A percentile compares a stretch with the other conserved stretches of the same genome.
Conservation (phyloP, 2,888 invertebrate genomes). For the Sipha maydis region DNA sequence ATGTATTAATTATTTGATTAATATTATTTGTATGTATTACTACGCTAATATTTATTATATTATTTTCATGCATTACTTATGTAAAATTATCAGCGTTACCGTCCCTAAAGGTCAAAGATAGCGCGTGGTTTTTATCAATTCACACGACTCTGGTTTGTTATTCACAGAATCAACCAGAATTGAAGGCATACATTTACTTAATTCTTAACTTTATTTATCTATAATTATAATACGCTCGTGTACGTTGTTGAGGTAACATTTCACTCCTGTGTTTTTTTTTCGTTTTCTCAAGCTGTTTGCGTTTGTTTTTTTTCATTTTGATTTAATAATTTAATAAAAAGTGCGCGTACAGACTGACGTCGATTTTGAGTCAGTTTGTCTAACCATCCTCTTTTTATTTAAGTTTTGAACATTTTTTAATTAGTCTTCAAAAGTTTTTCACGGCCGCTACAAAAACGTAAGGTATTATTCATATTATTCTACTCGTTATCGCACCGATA, state of each 20-base stretch:
- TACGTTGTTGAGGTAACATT: too few relatives aligned
- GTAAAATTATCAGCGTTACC: constrained; percentile 1
- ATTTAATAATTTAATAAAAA: background rate
- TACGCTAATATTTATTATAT: too few relatives aligned
- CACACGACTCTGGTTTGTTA: background rate
- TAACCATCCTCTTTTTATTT: background rate
- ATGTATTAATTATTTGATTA: too few relatives aligned
- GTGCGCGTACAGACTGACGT: background rate
- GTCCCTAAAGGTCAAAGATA: constrained; percentile 15
- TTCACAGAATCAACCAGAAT: constrained; percentile 26
- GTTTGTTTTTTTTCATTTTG: background rate
- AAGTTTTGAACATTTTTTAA: background rate
- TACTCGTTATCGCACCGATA: background rate
- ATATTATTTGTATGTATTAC: too few relatives aligned
- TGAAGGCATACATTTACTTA: constrained; percentile 6
- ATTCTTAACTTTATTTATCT: background rate
- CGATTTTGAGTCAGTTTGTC: background rate
- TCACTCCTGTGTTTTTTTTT: background rate
- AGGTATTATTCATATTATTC: background rate
- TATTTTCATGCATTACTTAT: too few relatives aligned
- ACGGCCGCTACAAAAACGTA: background rate
- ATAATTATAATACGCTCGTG: constrained; percentile 12
- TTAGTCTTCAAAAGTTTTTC: background rate
- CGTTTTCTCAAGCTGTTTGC: background rate
- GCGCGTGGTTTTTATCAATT: constrained; percentile 10